Percentiles rank a stretch among this genome's conserved stretches.
phyloP scores from a whole-genome alignment of 2,888 invertebrate species.

The Dendrolimus houi region DNA sequence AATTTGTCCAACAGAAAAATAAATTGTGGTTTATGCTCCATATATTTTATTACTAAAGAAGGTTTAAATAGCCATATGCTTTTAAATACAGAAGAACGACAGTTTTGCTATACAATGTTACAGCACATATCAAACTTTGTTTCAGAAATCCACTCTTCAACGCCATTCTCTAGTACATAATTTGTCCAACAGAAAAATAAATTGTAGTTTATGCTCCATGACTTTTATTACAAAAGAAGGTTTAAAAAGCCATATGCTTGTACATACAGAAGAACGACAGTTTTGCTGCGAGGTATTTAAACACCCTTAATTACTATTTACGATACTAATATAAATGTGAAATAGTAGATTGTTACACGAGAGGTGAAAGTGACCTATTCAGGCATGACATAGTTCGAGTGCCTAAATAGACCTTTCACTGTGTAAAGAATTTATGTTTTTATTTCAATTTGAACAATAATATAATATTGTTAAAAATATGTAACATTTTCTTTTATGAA shows the following conservation, averaged over 20 bases:
- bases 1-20: slow-evolving; percentile 32
- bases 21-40: slow-evolving; percentile 41
- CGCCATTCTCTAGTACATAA: slow-evolving; percentile 38
- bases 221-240: slow-evolving; percentile 26
- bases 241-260: slow-evolving; percentile 41
- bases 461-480: too few relatives aligned
- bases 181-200: slow-evolving; percentile 28
- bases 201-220: slow-evolving; percentile 45
- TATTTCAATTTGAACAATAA: too few relatives aligned
- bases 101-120: slow-evolving; percentile 39
- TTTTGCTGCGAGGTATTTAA: slow-evolving; percentile 46
- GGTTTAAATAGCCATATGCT: slow-evolving; percentile 41
- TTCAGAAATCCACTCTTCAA: slow-evolving; percentile 24
- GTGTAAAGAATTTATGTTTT: too few relatives aligned
- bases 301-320: too few relatives aligned
- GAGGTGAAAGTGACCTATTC: too few relatives aligned
- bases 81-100: slow-evolving; percentile 53
- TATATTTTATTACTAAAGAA: slow-evolving; percentile 31
- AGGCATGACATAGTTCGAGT: too few relatives aligned
- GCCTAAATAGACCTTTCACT: too few relatives aligned
- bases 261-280: slow-evolving; percentile 55
- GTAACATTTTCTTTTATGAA: too few relatives aligned
- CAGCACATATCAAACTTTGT: slow-evolving; percentile 5
- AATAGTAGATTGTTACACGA: too few relatives aligned
- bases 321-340: too few relatives aligned